Evolutionary conservation across 2,888 invertebrate genomes (phyloP).

Genomic region (Galeruca laticollis): DNA sequence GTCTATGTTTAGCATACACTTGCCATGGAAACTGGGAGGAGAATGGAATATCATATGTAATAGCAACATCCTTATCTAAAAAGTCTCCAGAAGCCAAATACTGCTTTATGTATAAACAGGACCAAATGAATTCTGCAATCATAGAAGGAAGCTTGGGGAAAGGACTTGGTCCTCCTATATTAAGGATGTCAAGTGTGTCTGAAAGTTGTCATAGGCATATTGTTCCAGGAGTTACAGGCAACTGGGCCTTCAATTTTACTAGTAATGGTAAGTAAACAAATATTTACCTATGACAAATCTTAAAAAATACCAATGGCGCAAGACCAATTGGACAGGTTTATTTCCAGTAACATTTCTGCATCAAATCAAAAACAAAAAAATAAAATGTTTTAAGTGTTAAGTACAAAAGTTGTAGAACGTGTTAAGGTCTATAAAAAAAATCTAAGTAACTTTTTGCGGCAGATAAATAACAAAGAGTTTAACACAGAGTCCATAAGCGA

Average conservation of each 20-base stretch:
- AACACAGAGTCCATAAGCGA: too few species aligned
- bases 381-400: too few species aligned
- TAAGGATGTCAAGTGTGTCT: constrained; percentile 69
- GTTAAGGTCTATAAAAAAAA: too few species aligned
- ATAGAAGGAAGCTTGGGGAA: constrained; percentile 55
- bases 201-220: constrained; percentile 72
- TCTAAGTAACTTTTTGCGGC: too few species aligned
- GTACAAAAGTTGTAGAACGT: too few species aligned
- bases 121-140: constrained; percentile 52
- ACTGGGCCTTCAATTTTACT: constrained; percentile 77
- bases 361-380: too few species aligned
- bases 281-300: constrained; percentile 1
- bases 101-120: constrained; percentile 74
- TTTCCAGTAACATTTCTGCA: too few species aligned
- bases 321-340: too few species aligned
- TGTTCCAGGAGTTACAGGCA: constrained; percentile 69
- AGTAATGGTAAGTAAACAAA: constrained; percentile 70
- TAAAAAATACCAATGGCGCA: too few species aligned
- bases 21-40: constrained; percentile 83
- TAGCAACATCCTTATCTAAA: constrained; percentile 73
- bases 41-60: constrained; percentile 74
- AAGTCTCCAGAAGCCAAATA: constrained; percentile 70
- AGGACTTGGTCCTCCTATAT: constrained; percentile 57
- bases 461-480: too few species aligned
- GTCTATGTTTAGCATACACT: constrained; percentile 71